A percentile compares a stretch with the other conserved stretches of the same genome.
These are phyloP conservation scores for Syngnathoides biaculeatus DNA, from an alignment of 2,113 vertebrate species.

Conservation along the genomic window DNA sequence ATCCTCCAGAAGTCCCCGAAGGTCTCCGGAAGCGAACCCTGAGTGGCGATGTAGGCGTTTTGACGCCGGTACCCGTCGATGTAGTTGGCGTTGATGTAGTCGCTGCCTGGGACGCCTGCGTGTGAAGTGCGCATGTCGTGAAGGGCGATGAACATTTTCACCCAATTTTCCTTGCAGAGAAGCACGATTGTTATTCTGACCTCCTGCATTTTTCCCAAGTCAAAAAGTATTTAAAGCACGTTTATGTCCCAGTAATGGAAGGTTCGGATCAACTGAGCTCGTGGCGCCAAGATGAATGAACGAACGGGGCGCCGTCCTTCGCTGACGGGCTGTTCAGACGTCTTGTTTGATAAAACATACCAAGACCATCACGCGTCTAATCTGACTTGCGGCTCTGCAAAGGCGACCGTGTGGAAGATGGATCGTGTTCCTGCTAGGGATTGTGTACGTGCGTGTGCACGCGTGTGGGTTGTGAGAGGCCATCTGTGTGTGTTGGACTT, in stretches of 20 bases:
- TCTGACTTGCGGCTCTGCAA: conserved; percentile 60
- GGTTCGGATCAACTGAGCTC: conserved; percentile 47
- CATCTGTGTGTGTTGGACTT: conserved; percentile 68
- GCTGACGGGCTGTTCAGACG: conserved; percentile 56
- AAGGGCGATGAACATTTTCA: conserved; percentile 3
- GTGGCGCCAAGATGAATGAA: conserved; percentile 47
- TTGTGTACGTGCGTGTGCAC: conserved; percentile 26
- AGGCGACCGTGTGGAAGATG: conserved; percentile 59
- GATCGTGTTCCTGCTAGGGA: conserved; percentile 63
- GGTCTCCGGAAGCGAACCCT: conserved; percentile 94
- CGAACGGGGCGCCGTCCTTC: conserved; percentile 42
- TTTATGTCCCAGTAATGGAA: conserved; percentile 55
- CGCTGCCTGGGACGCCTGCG: conserved; percentile 90
- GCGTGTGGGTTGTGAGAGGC: conserved; percentile 30
- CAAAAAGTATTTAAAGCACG: too few species aligned
- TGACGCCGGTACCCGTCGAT: conserved; percentile 96
- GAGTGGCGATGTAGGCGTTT: conserved; percentile 97
- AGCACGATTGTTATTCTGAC: conserved; percentile 32
- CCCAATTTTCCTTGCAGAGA: conserved; percentile 28
- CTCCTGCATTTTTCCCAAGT: too few species aligned
- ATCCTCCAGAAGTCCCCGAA: conserved; percentile 99
- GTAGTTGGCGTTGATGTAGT: conserved; percentile 97
- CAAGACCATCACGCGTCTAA: conserved; percentile 65
- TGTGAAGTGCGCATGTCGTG: conserved; percentile 9
- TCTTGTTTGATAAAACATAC: conserved; percentile 65